Evolutionary conservation across 2,113 vertebrate genomes (phyloP).

Genomic region (Colius striatus): DNA sequence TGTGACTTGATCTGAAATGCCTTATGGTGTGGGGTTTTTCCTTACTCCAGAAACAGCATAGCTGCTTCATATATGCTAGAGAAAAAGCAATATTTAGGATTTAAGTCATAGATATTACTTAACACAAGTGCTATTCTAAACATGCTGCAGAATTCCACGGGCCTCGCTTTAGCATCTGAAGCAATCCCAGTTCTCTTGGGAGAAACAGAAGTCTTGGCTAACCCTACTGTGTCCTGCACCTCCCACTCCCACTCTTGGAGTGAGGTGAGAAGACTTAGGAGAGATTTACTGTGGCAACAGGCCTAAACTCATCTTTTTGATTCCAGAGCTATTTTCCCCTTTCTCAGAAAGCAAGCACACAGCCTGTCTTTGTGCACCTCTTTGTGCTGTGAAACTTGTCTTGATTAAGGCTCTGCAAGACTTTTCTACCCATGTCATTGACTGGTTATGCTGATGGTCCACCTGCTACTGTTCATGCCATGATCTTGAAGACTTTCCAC

Average conservation of each 20-base stretch:
- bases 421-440: not conserved
- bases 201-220: slow-evolving; percentile 34
- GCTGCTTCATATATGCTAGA: not conserved
- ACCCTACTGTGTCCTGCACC: not conserved
- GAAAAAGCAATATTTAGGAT: not conserved
- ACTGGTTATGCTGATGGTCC: not conserved
- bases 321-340: not conserved
- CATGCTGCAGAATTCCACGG: slow-evolving; percentile 14
- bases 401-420: not conserved
- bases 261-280: slow-evolving; percentile 31
- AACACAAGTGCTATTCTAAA: slow-evolving; percentile 32
- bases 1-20: not conserved
- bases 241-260: slow-evolving; percentile 43
- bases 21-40: accelerated
- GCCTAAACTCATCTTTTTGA: slow-evolving; percentile 3
- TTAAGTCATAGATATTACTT: not conserved
- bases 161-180: not conserved
- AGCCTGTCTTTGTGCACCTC: not conserved
- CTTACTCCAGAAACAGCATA: not conserved
- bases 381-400: not conserved
- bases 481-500: not conserved
- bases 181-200: not conserved
- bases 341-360: not conserved
- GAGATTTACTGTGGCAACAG: slow-evolving; percentile 43
- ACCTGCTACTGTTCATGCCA: not conserved